Evolutionary conservation across 2,113 vertebrate species (phyloP), one percentile per base, ranked within the genome.

Genomic region (Stercorarius parasiticus): DNA sequence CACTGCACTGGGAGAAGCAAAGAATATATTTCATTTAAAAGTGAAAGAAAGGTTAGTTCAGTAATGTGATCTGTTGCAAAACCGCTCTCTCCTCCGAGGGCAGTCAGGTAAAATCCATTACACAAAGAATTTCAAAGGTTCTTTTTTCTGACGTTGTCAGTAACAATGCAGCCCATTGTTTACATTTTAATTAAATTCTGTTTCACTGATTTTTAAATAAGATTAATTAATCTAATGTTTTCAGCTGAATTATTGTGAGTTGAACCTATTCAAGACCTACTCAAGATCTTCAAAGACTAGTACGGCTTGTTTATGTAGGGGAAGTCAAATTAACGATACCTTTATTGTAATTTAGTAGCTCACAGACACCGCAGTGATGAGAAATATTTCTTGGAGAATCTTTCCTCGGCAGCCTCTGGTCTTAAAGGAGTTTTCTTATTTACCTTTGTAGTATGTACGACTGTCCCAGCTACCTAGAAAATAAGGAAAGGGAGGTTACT

Each of bases 161-260:
- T 92, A 95, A 98, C 97, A 98, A 98, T 98, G 82, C 81, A 82
- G 81, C 70, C 96, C 88, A 97, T 98, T 98, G 97, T 98, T 98
- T 98, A 97, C 79, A 95, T 92, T 98, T 98, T 98, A 98, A 98
- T 98, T 98, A 98, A 97, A 93, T 97, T 97, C 96, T 98, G 96
- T 98, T 98, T 97, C 90, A 94, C 90, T 98, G 94, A 94, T 97
- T 98, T 98, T 98, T 69, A 96, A 97, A 97, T 78, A 97, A 97
- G 96, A 97, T 97, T 96, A 97, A 98, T 98, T 97, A 96, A 93
- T 61, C 76, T 95, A 90, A 90, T 95, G 86, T 84, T 97, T 97
- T 95, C 93, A 96, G 88, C 14, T 95, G 95, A 98, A 94, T 97
- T 98, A 97, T 93, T 97, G 95, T 29, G 64, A 97, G 86, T 20